A percentile compares a stretch with the other conserved stretches of the same genome.
Evolutionary conservation across 2,888 invertebrate genomes (phyloP).

Genomic region (Sphaeridia pumilis): DNA sequence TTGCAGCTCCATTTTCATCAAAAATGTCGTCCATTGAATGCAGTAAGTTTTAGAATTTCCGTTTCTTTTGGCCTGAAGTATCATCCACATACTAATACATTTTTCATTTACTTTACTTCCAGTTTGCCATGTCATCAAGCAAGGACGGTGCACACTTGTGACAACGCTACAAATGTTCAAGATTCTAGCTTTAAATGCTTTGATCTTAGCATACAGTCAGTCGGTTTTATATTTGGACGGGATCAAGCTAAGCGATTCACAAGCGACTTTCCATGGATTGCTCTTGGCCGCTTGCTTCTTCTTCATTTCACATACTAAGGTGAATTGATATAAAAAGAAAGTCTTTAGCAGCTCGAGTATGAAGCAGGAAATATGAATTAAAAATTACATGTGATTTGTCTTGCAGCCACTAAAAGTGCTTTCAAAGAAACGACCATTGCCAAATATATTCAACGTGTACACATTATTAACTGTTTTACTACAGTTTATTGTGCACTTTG

Average conservation of each 20-base stretch:
- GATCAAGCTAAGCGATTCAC: slow-evolving; percentile 93
- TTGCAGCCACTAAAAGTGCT: slow-evolving; percentile 77
- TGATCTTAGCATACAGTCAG: slow-evolving; percentile 95
- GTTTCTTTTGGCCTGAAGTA: neutral
- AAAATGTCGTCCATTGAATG: slow-evolving; percentile 90
- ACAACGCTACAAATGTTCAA: slow-evolving; percentile 99
- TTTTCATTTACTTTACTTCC: slow-evolving; percentile 37
- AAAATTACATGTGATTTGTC: too few relatives aligned
- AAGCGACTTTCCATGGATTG: slow-evolving; percentile 93
- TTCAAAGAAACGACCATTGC: slow-evolving; percentile 86
- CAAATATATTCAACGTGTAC: slow-evolving; percentile 97
- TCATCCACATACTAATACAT: neutral
- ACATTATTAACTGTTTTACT: slow-evolving; percentile 87
- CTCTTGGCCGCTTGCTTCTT: slow-evolving; percentile 93
- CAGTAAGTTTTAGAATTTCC: slow-evolving; percentile 52
- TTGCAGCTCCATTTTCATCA: slow-evolving; percentile 98
- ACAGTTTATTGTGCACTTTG: slow-evolving; percentile 92
- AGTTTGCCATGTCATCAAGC: slow-evolving; percentile 99
- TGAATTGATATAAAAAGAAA: too few relatives aligned
- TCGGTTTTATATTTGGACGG: slow-evolving; percentile 96
- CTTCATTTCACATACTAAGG: slow-evolving; percentile 95
- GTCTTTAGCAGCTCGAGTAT: too few relatives aligned
- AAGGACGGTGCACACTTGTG: slow-evolving; percentile 96
- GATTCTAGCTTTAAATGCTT: slow-evolving; percentile 92
- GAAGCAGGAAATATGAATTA: too few relatives aligned